Conservation (phyloP, 2,888 invertebrate species). For the Esperia sulphurella region DNA sequence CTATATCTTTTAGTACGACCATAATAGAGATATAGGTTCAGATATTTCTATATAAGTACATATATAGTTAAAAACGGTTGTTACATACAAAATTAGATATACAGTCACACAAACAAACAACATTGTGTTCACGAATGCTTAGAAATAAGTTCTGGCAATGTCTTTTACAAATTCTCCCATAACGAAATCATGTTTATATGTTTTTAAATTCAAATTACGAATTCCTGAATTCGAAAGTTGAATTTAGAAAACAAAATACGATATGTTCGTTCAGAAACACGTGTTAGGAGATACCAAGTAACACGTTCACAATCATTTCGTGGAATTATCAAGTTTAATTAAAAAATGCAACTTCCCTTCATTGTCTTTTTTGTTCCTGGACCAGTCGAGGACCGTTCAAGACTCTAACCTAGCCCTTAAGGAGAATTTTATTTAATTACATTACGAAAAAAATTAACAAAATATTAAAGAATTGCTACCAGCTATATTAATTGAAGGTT, state of each 20-base stretch:
- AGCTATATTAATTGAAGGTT: conserved; percentile 74
- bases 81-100: conserved; percentile 45
- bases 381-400: conserved; percentile 61
- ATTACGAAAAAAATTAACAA: conserved; percentile 74
- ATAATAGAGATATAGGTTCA: background rate
- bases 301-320: conserved; percentile 20
- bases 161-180: conserved; percentile 45
- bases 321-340: conserved; percentile 38
- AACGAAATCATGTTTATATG: conserved; percentile 22
- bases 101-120: conserved; percentile 61
- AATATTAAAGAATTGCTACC: conserved; percentile 74
- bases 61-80: conserved; percentile 30
- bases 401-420: conserved; percentile 65
- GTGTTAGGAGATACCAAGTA: conserved; percentile 15
- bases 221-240: conserved; percentile 27
- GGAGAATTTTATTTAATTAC: conserved; percentile 61
- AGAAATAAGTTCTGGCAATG: conserved; percentile 62
- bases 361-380: conserved; percentile 74
- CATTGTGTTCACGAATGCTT: conserved; percentile 58
- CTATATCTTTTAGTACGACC: too few species aligned
- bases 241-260: conserved; percentile 17
- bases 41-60: background rate
- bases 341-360: conserved; percentile 73
- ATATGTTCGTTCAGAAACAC: conserved; percentile 19
- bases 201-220: conserved; percentile 35